Evolutionary conservation across 1,140 invertebrate genomes (phyloP).

Genomic region (Hormaphis cornu): DNA sequence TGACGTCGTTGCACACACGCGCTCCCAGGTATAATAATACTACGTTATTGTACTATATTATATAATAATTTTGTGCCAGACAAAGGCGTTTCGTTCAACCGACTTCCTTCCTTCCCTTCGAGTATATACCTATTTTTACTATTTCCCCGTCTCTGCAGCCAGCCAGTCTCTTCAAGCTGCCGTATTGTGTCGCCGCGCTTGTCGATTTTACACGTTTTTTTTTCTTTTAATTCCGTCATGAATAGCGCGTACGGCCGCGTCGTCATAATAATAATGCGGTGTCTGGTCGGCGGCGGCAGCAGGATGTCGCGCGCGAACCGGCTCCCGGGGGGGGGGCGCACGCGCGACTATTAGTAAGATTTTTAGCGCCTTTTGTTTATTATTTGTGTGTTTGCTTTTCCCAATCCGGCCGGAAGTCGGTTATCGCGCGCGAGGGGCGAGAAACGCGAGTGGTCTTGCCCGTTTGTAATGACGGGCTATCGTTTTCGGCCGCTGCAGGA

Average conservation of each 20-base stretch:
- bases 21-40: not conserved
- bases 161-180: not conserved
- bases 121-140: not conserved
- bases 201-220: slow-evolving; percentile 14
- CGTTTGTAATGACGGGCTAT: too few species aligned
- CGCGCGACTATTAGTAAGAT: too few species aligned
- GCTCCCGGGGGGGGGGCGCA: too few species aligned
- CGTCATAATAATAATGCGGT: too few species aligned
- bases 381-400: too few species aligned
- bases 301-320: not conserved
- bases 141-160: not conserved
- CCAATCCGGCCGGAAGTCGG: too few species aligned
- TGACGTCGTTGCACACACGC: not conserved
- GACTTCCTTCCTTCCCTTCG: not conserved
- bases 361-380: too few species aligned
- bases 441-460: too few species aligned
- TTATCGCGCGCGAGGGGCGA: too few species aligned
- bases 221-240: slow-evolving; percentile 12
- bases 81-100: slow-evolving; percentile 22
- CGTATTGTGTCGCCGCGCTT: not conserved
- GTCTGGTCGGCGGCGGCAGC: too few species aligned
- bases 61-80: not conserved
- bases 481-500: too few species aligned
- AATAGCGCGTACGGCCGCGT: not conserved
- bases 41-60: too few species aligned